Evolutionary conservation across 1,140 invertebrate genomes (phyloP).

Genomic region (Pygmarrhopalites habei): DNA sequence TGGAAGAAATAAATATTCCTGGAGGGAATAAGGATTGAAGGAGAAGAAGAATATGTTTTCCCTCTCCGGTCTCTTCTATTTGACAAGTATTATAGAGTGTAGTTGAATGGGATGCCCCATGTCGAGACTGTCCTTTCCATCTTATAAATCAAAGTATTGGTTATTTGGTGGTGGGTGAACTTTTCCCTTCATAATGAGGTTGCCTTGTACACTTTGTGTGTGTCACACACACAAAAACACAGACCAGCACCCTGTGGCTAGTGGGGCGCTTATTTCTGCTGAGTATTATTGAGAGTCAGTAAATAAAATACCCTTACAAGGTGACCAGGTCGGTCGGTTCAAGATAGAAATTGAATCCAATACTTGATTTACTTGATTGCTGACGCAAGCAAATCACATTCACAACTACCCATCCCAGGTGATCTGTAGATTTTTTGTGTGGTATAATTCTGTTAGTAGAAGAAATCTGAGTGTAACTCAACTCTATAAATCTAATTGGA

Average conservation of each 20-base stretch:
- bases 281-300: too few relatives aligned
- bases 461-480: too few relatives aligned
- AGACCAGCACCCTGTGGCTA: background rate
- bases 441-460: too few relatives aligned
- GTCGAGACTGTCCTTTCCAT: background rate
- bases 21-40: too few relatives aligned
- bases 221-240: background rate
- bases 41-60: too few relatives aligned
- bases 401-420: too few relatives aligned
- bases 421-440: too few relatives aligned
- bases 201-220: background rate
- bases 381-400: background rate
- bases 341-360: conserved; percentile 10
- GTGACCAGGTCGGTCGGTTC: conserved; percentile 7
- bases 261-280: background rate
- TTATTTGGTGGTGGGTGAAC: background rate
- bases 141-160: background rate
- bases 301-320: background rate
- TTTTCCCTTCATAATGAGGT: background rate
- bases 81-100: background rate
- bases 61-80: too few relatives aligned
- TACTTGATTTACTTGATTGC: conserved; percentile 10
- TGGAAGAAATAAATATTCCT: too few relatives aligned
- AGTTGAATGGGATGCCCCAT: background rate
- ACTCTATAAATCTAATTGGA: too few relatives aligned